phyloP scores from a whole-genome alignment of 2,797 vertebrate genomes.

The Oreochromis grahami region DNA sequence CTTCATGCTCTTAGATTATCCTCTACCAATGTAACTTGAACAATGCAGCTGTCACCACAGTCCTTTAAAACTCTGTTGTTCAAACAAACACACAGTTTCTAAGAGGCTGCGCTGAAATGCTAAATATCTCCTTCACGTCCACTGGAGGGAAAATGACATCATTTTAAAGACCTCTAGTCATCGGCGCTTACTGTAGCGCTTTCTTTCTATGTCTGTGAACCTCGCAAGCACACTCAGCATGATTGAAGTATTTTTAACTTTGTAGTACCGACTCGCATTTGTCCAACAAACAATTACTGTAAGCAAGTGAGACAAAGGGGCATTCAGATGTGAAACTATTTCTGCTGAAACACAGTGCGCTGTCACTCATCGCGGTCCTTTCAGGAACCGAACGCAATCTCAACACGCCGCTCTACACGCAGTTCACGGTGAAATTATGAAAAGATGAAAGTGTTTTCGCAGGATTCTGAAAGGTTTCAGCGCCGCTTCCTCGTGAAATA shows the following conservation, averaged over 20 bases:
- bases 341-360: not conserved
- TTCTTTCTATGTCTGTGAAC: not conserved
- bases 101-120: not conserved
- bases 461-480: slow-evolving; percentile 4
- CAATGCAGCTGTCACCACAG: not conserved
- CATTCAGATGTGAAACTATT: not conserved
- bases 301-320: not conserved
- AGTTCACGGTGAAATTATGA: not conserved
- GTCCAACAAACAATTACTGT: slow-evolving; percentile 2
- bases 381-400: not conserved
- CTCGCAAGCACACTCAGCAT: not conserved
- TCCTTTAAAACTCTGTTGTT: not conserved
- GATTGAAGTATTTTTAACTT: not conserved
- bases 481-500: slow-evolving; percentile 12
- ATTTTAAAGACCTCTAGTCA: not conserved
- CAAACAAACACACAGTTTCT: not conserved
- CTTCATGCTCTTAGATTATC: not conserved
- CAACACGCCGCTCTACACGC: not conserved
- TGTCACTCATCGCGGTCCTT: not conserved
- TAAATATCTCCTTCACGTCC: not conserved
- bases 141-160: not conserved
- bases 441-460: slow-evolving; percentile 18
- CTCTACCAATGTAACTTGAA: not conserved
- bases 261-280: not conserved
- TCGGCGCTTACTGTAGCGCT: not conserved